phyloP scores from a whole-genome alignment of 2,888 invertebrate species.

The Clanis bilineata region DNA sequence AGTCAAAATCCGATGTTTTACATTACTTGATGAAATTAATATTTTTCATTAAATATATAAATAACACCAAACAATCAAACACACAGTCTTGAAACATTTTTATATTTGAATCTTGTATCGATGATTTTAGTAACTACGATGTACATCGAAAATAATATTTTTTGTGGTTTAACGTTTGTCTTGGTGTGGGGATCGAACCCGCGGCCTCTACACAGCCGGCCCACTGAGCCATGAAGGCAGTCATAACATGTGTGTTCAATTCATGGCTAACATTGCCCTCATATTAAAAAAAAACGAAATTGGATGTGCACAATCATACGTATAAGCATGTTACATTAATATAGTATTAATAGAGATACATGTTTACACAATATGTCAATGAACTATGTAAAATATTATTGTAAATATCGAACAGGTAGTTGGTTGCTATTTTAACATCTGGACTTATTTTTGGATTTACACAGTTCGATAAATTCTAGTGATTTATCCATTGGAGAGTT shows the following conservation, averaged over 20 bases:
- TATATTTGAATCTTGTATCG: too few relatives aligned
- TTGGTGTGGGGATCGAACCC: too few relatives aligned
- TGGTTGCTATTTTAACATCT: neutral
- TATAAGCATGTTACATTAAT: neutral
- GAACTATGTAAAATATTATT: neutral
- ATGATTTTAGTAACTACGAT: too few relatives aligned
- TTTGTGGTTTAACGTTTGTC: too few relatives aligned
- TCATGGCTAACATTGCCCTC: neutral
- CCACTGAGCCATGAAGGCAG: too few relatives aligned
- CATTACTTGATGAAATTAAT: too few relatives aligned
- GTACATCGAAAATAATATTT: too few relatives aligned
- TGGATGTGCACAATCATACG: neutral
- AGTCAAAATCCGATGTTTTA: neutral
- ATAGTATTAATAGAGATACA: neutral
- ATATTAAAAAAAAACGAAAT: neutral
- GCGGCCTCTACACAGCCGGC: too few relatives aligned
- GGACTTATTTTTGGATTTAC: neutral
- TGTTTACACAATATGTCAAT: neutral
- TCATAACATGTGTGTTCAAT: too few relatives aligned
- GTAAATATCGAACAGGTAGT: neutral
- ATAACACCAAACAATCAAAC: too few relatives aligned
- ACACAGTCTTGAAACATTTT: too few relatives aligned
- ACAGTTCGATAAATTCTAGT: neutral
- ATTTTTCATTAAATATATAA: neutral
- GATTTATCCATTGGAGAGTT: conserved; percentile 6